These are phyloP conservation scores for Taenaris catops DNA, from an alignment of 2,888 invertebrate genomes.

Conservation along the genomic window DNA sequence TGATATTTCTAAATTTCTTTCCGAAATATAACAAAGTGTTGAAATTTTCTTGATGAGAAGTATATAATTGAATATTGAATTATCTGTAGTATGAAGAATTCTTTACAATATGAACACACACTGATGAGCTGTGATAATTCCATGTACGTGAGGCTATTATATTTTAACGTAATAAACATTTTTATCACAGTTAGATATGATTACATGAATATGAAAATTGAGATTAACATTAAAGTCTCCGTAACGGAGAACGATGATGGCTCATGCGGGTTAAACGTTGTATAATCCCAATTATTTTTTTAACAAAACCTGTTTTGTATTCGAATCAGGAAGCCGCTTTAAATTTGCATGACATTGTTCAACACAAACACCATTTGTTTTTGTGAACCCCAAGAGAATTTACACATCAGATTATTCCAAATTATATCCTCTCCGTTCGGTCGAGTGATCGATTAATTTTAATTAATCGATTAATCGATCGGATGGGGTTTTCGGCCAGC, in stretches of 20 bases:
- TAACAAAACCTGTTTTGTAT: conserved; percentile 59
- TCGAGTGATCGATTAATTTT: too few relatives aligned
- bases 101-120: too few relatives aligned
- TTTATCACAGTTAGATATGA: conserved; percentile 2
- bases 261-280: conserved; percentile 45
- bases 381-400: conserved; percentile 44
- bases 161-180: background rate
- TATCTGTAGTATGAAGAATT: too few relatives aligned
- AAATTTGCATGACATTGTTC: conserved; percentile 67
- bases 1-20: too few relatives aligned
- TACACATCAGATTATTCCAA: conserved; percentile 26
- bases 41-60: too few relatives aligned
- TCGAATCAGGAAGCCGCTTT: conserved; percentile 43
- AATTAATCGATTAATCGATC: too few relatives aligned
- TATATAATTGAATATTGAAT: too few relatives aligned
- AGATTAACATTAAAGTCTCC: conserved; percentile 14
- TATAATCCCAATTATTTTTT: conserved; percentile 66
- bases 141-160: too few relatives aligned
- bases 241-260: conserved; percentile 35
- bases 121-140: too few relatives aligned
- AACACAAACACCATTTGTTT: conserved; percentile 58
- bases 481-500: too few relatives aligned
- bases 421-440: too few relatives aligned
- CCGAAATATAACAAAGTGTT: too few relatives aligned
- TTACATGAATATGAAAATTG: conserved; percentile 8